These are phyloP conservation scores for Phoenicopterus ruber DNA, from an alignment of 2,113 vertebrate species.

Conservation along the genomic window DNA sequence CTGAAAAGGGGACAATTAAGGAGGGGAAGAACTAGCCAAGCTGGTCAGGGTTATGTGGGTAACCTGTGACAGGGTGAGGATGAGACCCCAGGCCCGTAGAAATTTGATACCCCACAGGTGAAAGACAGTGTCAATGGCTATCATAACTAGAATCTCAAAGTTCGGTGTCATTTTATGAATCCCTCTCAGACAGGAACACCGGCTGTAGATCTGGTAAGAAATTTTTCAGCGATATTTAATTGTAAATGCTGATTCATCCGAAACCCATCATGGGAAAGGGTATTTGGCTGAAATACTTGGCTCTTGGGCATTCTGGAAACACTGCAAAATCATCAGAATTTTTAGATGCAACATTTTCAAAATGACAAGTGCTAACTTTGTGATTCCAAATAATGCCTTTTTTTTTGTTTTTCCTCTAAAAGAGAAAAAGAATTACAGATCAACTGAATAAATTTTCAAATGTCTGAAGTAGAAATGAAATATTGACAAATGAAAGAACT, in stretches of 20 bases:
- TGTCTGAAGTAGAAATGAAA: not conserved
- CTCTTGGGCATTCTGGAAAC: not conserved
- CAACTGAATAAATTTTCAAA: not conserved
- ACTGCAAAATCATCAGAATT: not conserved
- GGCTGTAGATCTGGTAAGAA: not conserved
- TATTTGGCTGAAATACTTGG: not conserved
- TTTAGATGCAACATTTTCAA: not conserved
- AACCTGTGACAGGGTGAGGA: not conserved
- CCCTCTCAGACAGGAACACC: not conserved
- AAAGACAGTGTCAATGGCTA: not conserved
- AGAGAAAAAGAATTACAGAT: not conserved
- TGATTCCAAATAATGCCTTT: too few species aligned
- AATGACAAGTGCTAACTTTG: not conserved
- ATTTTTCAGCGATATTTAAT: not conserved
- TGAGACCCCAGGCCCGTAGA: not conserved
- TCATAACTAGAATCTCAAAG: not conserved
- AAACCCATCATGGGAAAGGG: not conserved
- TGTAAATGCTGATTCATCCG: not conserved
- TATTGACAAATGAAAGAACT: not conserved
- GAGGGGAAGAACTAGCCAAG: not conserved
- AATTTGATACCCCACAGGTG: not conserved
- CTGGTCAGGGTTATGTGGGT: not conserved
- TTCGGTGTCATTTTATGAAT: not conserved
- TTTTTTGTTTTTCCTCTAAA: not conserved
- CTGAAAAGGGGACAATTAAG: not conserved